These are phyloP conservation scores for Petrocephalus zakoni DNA, from an alignment of 2,113 vertebrate genomes.

Conservation along the genomic window DNA sequence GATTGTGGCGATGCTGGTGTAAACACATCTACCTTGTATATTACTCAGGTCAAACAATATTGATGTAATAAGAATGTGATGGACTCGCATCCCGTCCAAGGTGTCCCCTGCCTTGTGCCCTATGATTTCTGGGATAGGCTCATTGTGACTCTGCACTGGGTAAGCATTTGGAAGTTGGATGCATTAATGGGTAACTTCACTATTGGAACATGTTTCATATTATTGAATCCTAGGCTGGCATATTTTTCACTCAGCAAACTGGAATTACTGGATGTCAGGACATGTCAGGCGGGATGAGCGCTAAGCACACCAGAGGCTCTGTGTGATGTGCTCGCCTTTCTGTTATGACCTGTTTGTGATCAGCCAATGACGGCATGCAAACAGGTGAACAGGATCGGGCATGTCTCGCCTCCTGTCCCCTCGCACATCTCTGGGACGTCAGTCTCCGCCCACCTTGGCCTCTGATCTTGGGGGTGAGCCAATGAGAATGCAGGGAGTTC, in stretches of 20 bases:
- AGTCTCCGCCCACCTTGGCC: constrained; percentile 39
- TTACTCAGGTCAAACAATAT: not conserved
- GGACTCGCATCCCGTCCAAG: not conserved
- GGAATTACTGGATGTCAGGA: not conserved
- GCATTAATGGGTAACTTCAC: not conserved
- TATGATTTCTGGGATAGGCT: not conserved
- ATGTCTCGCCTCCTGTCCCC: not conserved
- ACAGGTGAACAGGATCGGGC: not conserved
- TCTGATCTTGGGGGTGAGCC: constrained; percentile 33
- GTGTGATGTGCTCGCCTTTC: not conserved
- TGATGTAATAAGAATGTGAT: not conserved
- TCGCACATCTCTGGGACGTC: not conserved
- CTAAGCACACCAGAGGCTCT: not conserved
- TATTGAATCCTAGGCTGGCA: not conserved
- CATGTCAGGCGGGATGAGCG: not conserved
- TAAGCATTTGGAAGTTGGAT: not conserved
- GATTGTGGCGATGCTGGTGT: not conserved
- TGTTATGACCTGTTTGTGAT: not conserved
- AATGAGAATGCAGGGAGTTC: constrained; percentile 26
- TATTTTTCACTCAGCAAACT: not conserved
- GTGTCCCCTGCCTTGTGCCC: not conserved
- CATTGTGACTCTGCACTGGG: not conserved
- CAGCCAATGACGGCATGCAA: not conserved
- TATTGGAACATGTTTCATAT: not conserved
- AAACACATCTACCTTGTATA: not conserved